Conservation (phyloP, 2,888 invertebrate species). For the Noctua pronuba region DNA sequence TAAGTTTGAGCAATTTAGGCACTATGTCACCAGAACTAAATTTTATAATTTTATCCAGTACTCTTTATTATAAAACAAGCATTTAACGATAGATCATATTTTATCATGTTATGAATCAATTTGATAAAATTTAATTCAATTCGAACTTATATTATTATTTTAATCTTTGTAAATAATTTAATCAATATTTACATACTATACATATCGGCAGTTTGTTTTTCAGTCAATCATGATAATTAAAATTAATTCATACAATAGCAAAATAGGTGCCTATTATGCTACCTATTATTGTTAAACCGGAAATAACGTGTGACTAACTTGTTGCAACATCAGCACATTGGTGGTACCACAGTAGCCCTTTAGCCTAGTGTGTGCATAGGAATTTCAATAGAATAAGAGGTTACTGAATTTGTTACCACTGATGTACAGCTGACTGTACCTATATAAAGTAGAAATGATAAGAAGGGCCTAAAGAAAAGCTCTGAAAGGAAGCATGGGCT, state of each 20-base stretch:
- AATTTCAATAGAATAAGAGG: not conserved
- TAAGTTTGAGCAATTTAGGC: no score
- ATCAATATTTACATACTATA: conserved; percentile 21
- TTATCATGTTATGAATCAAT: conserved; percentile 16
- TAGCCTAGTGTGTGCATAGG: not conserved
- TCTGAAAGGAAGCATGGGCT: not conserved
- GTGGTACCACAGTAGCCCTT: not conserved
- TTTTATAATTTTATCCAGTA: not conserved
- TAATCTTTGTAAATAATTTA: conserved; percentile 26
- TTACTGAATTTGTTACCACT: not conserved
- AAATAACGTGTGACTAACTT: not conserved
- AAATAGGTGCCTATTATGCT: conserved; percentile 1
- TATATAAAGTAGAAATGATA: not conserved
- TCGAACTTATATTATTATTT: conserved; percentile 12
- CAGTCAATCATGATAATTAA: not conserved
- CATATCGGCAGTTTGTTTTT: not conserved
- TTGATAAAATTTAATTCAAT: conserved; percentile 41
- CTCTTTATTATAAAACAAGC: not conserved
- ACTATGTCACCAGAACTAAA: not conserved
- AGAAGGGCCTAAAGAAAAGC: not conserved
- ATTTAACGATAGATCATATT: conserved; percentile 12
- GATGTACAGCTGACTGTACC: not conserved
- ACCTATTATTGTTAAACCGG: not conserved
- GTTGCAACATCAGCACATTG: not conserved
- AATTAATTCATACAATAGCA: not conserved